Evolutionary conservation across 2,797 vertebrate species (phyloP).

Genomic region (Dicrostonyx torquatus): DNA sequence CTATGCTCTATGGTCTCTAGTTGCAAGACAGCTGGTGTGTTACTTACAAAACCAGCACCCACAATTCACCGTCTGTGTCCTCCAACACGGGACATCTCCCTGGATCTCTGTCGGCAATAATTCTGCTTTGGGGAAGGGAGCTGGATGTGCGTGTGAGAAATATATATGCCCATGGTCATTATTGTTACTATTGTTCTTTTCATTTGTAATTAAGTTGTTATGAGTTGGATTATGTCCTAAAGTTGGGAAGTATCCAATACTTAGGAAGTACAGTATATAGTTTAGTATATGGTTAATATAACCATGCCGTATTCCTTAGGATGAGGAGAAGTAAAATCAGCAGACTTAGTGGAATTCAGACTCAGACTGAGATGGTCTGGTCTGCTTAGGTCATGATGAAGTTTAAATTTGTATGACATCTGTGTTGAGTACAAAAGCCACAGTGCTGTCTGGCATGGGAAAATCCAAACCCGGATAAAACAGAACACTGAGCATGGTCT

Average conservation of each 20-base stretch:
- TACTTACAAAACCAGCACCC: background rate
- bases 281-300: too few relatives aligned
- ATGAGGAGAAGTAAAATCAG: background rate
- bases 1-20: background rate
- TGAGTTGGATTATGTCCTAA: background rate
- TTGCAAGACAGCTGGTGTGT: background rate
- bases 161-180: background rate
- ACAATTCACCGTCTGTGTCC: background rate
- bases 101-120: background rate
- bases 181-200: background rate
- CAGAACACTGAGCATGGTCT: background rate
- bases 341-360: background rate
- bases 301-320: background rate
- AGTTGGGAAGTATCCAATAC: background rate
- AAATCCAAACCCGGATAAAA: background rate
- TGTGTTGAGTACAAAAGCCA: background rate
- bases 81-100: background rate
- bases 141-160: background rate
- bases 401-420: background rate
- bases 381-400: background rate
- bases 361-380: background rate
- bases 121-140: background rate
- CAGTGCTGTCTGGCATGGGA: background rate
- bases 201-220: constrained; percentile 13
- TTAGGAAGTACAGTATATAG: background rate